Evolutionary conservation across 2,888 invertebrate genomes (phyloP).

Genomic region (Philaethria dido): DNA sequence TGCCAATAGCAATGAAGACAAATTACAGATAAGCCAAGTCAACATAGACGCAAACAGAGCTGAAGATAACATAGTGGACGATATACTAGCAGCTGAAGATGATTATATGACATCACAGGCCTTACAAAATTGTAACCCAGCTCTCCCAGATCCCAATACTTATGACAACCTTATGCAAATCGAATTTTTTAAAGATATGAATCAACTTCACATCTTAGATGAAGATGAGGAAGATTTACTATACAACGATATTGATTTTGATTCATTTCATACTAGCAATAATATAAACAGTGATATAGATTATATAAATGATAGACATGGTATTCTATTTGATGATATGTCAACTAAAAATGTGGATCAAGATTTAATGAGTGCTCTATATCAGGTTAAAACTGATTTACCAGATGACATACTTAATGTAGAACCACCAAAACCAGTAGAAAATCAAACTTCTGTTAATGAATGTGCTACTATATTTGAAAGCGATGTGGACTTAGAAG

Average conservation of each 20-base stretch:
- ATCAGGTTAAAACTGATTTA: slow-evolving; percentile 63
- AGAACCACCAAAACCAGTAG: slow-evolving; percentile 36
- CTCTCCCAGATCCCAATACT: slow-evolving; percentile 52
- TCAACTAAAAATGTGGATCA: slow-evolving; percentile 64
- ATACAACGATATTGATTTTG: slow-evolving; percentile 75
- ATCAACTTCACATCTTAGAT: slow-evolving; percentile 70
- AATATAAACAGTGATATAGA: slow-evolving; percentile 69
- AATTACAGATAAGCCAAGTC: slow-evolving; percentile 37
- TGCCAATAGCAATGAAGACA: slow-evolving; percentile 44
- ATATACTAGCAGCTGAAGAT: slow-evolving; percentile 74
- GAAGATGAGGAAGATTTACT: slow-evolving; percentile 62
- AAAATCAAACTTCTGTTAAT: slow-evolving; percentile 58
- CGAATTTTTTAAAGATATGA: slow-evolving; percentile 75
- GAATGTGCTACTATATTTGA: slow-evolving; percentile 79
- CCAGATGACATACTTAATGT: slow-evolving; percentile 68
- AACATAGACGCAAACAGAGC: slow-evolving; percentile 56
- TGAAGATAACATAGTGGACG: slow-evolving; percentile 75
- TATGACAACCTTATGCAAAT: slow-evolving; percentile 70
- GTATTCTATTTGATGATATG: slow-evolving; percentile 64
- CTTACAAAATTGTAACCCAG: slow-evolving; percentile 51
- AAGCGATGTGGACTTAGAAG: slow-evolving; percentile 77
- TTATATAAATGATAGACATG: slow-evolving; percentile 58
- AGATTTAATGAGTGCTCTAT: slow-evolving; percentile 70
- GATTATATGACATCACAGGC: slow-evolving; percentile 69
- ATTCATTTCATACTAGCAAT: slow-evolving; percentile 67